Evolutionary conservation across 2,797 vertebrate genomes (phyloP).

Genomic region (Babyrousa celebensis): DNA sequence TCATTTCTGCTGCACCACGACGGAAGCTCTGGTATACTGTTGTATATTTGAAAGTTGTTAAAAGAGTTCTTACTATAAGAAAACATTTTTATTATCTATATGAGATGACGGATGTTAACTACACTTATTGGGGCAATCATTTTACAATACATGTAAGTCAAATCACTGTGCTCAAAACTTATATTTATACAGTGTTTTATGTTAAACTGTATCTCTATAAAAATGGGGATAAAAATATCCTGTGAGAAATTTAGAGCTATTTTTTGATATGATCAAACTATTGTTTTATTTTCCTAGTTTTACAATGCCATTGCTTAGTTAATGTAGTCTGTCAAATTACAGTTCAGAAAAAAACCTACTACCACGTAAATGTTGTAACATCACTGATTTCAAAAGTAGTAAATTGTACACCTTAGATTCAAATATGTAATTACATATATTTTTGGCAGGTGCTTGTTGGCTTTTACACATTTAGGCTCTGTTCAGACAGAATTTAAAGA

Average conservation of each 20-base stretch:
- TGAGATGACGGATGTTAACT: background rate
- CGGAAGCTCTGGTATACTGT: too few relatives aligned
- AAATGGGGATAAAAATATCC: background rate
- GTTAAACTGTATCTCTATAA: background rate
- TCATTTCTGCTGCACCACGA: too few relatives aligned
- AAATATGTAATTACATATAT: background rate
- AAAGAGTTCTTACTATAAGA: background rate
- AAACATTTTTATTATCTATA: background rate
- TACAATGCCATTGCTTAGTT: background rate
- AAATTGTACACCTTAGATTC: background rate
- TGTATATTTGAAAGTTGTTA: background rate
- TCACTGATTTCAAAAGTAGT: background rate
- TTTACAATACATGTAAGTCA: background rate
- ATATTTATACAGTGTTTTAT: background rate
- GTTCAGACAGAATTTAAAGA: background rate
- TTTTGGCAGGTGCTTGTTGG: background rate
- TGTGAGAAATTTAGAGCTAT: background rate
- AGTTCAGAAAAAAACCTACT: background rate
- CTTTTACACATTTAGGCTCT: background rate
- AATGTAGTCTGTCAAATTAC: background rate
- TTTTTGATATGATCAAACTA: slow-evolving; percentile 50
- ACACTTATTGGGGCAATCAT: background rate
- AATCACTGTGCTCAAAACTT: background rate
- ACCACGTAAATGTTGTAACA: background rate
- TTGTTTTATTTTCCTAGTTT: background rate